Evolutionary conservation across 2,888 invertebrate species (phyloP).

Genomic region (Didymodactylos carnosus): DNA sequence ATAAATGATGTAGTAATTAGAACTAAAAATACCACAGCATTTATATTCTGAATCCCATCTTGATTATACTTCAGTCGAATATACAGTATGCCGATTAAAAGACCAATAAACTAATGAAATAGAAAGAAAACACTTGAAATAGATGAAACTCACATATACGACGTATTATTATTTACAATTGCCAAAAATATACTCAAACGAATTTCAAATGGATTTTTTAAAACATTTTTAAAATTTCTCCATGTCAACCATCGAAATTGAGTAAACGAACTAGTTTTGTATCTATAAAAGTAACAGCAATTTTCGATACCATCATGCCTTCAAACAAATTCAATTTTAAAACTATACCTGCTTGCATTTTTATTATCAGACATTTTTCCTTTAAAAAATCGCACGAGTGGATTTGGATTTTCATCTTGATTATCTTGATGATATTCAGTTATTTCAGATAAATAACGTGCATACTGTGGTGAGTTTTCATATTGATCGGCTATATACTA

Average conservation of each 20-base stretch:
- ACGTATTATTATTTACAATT: constrained; percentile 41
- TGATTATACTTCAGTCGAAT: constrained; percentile 3
- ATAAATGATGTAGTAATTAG: constrained; percentile 1
- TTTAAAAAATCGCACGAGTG: background rate
- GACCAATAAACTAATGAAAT: constrained; percentile 45
- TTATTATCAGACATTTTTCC: background rate
- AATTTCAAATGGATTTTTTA: constrained; percentile 71
- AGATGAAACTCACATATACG: background rate
- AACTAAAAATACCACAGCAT: constrained; percentile 5
- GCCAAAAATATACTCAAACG: constrained; percentile 71
- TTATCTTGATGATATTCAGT: background rate
- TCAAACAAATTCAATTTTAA: background rate
- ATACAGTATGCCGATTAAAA: constrained; percentile 12
- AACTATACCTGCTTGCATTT: background rate
- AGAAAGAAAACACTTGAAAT: constrained; percentile 38
- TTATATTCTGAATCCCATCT: constrained; percentile 9
- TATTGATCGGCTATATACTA: constrained; percentile 8
- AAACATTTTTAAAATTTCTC: constrained; percentile 67
- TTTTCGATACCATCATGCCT: background rate
- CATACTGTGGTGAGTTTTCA: background rate
- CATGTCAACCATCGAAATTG: constrained; percentile 57
- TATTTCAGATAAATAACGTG: background rate
- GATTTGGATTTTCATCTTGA: background rate
- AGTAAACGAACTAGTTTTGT: background rate
- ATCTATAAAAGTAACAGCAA: background rate